Evolutionary conservation across 1,140 invertebrate genomes (phyloP).

Genomic region (Aphelenchoides fujianensis): DNA sequence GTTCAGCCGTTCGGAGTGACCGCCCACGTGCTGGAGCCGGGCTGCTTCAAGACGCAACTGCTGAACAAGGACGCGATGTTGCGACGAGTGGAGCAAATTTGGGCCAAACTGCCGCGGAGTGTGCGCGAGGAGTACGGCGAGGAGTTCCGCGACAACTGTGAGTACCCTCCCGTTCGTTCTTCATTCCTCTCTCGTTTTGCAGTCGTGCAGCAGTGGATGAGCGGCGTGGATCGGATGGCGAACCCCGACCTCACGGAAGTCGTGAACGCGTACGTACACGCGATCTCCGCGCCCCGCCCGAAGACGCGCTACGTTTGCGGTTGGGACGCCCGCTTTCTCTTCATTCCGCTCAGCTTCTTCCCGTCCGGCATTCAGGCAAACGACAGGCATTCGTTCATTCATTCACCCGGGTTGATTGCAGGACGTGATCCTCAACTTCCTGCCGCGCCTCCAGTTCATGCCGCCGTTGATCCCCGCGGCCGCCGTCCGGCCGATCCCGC

Average conservation of each 20-base stretch:
- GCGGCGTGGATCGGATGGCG: constrained; percentile 32
- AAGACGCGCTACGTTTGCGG: constrained; percentile 55
- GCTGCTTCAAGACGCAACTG: constrained; percentile 58
- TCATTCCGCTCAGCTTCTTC: constrained; percentile 48
- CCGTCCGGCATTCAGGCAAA: constrained; percentile 24
- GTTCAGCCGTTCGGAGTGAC: constrained; percentile 49
- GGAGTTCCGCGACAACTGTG: constrained; percentile 53
- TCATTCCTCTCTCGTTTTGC: too few species aligned
- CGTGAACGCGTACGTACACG: constrained; percentile 60
- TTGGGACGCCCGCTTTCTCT: constrained; percentile 53
- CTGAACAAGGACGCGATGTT: constrained; percentile 39
- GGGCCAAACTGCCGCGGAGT: constrained; percentile 36
- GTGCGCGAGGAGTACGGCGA: constrained; percentile 58
- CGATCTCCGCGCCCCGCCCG: constrained; percentile 53
- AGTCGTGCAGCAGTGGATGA: constrained; percentile 39
- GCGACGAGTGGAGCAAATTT: constrained; percentile 39
- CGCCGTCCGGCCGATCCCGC: background rate
- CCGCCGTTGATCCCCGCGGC: constrained; percentile 14
- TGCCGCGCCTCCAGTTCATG: background rate
- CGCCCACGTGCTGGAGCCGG: constrained; percentile 61
- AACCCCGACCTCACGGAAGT: constrained; percentile 46
- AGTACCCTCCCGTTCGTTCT: constrained; percentile 31
- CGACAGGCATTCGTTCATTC: constrained; percentile 22
- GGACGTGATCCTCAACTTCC: constrained; percentile 13
- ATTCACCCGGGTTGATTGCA: too few species aligned